Percentiles rank a stretch among this genome's conserved stretches.
phyloP scores from a whole-genome alignment of 2,113 vertebrate species.

The Ceyx margarethae region DNA sequence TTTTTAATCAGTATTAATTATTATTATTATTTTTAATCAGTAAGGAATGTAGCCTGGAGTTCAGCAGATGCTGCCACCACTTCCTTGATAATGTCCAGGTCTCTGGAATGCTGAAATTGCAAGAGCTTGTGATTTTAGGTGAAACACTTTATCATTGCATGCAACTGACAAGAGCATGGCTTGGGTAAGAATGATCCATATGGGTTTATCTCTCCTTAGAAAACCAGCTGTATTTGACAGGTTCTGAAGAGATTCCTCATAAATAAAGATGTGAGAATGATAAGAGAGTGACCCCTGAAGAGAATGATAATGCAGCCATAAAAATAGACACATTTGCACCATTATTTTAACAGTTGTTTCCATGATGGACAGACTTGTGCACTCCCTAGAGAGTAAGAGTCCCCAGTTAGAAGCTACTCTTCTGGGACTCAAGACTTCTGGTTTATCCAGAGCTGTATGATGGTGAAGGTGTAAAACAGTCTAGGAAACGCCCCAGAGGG shows the following conservation, averaged over 20 bases:
- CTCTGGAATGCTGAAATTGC: not conserved
- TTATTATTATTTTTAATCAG: not conserved
- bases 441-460: not conserved
- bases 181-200: not conserved
- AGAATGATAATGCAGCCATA: not conserved
- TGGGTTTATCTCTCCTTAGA: not conserved
- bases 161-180: not conserved
- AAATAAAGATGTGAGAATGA: not conserved
- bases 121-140: not conserved
- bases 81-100: not conserved
- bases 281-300: not conserved
- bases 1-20: not conserved
- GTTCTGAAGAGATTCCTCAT: not conserved
- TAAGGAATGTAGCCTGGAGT: not conserved
- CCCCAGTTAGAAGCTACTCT: not conserved
- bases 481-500: constrained; percentile 31
- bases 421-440: not conserved
- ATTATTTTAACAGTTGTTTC: not conserved
- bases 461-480: not conserved
- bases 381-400: not conserved
- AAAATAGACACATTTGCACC: not conserved
- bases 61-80: not conserved
- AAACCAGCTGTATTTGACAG: not conserved
- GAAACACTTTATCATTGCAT: not conserved
- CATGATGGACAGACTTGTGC: not conserved